A percentile compares a stretch with the other conserved stretches of the same genome.
phyloP scores from a whole-genome alignment of 2,888 invertebrate species.

The Netelia inedita region DNA sequence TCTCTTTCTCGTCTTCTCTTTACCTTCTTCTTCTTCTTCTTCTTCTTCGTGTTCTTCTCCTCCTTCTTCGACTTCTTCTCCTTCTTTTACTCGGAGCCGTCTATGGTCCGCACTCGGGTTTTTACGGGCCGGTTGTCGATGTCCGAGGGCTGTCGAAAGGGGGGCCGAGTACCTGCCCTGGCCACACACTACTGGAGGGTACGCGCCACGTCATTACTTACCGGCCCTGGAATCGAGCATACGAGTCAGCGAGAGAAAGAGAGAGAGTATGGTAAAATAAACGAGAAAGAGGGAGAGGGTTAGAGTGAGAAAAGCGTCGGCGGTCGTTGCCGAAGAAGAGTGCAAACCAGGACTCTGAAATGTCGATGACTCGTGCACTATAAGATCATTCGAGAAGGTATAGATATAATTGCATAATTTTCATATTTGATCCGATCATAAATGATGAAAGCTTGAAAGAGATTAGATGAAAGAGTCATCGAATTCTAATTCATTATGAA shows the following conservation, averaged over 20 bases:
- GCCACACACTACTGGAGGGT: conserved; percentile 52
- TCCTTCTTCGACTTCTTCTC: conserved; percentile 40
- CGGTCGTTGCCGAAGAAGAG: conserved; percentile 31
- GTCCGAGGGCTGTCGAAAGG: conserved; percentile 66
- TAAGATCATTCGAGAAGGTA: background rate
- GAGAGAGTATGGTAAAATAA: background rate
- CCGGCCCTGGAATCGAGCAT: conserved; percentile 61
- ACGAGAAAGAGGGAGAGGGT: background rate
- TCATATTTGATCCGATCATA: background rate
- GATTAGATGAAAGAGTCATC: background rate
- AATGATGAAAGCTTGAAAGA: background rate
- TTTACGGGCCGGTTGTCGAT: conserved; percentile 56
- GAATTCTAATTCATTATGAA: no score
- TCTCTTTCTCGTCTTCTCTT: conserved; percentile 26
- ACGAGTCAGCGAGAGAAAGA: conserved; percentile 19
- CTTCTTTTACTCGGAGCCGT: conserved; percentile 32
- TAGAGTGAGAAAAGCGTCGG: conserved; percentile 4
- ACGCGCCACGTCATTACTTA: conserved; percentile 64
- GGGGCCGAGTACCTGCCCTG: conserved; percentile 62
- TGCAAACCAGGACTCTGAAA: conserved; percentile 38
- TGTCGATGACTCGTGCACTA: background rate
- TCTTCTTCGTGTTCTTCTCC: conserved; percentile 41
- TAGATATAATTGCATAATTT: background rate
- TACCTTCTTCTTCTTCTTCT: conserved; percentile 17
- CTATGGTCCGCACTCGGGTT: conserved; percentile 54